Conservation (phyloP, 1,140 invertebrate species). For the Apocrypta bakeri region DNA sequence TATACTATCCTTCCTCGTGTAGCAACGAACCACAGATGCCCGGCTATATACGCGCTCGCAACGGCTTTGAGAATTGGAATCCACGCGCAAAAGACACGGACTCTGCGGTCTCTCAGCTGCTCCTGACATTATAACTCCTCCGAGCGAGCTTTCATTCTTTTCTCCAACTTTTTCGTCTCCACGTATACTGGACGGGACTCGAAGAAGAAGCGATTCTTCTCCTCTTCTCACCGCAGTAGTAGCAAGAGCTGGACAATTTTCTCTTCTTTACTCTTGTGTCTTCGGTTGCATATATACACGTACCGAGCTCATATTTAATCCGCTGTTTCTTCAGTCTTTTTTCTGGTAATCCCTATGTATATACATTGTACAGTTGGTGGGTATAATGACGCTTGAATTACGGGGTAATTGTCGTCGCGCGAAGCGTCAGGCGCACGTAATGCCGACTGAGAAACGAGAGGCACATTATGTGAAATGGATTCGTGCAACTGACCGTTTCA, state of each 20-base stretch:
- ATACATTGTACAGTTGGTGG: too few species aligned
- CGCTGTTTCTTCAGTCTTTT: too few species aligned
- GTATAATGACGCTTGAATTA: too few species aligned
- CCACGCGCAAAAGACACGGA: conserved; percentile 6
- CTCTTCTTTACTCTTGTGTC: background rate
- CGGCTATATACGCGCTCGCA: background rate
- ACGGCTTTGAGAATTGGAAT: background rate
- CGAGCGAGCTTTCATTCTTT: background rate
- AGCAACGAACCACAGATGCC: too few species aligned
- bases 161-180: background rate
- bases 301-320: background rate
- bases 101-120: background rate
- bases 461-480: conserved; percentile 3
- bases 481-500: background rate
- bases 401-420: conserved; percentile 13
- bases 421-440: conserved; percentile 28
- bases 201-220: too few species aligned
- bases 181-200: too few species aligned
- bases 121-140: background rate
- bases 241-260: too few species aligned
- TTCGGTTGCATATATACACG: background rate
- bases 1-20: background rate
- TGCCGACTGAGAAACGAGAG: conserved; percentile 44
- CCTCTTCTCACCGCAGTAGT: background rate
- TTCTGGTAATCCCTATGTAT: too few species aligned